Percentiles rank a stretch among this genome's conserved stretches.
phyloP scores from a whole-genome alignment of 2,797 vertebrate genomes.

The Cryptoblepharus egeriae region DNA sequence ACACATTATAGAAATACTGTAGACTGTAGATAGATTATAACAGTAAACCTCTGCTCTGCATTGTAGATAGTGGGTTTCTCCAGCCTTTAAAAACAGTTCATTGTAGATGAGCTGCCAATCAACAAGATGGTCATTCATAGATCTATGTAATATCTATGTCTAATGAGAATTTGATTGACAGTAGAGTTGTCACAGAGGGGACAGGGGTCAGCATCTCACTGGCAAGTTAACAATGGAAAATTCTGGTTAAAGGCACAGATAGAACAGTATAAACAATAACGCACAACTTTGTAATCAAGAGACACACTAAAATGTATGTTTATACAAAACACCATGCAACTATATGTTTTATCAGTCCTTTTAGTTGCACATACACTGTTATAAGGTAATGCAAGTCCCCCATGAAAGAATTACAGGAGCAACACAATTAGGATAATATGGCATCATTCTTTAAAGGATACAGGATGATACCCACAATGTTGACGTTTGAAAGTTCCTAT shows the following conservation, averaged over 20 bases:
- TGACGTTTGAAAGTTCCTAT: background rate
- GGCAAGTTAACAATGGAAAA: slow-evolving; percentile 73
- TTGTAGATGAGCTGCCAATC: slow-evolving; percentile 64
- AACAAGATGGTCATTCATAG: slow-evolving; percentile 59
- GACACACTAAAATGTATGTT: slow-evolving; percentile 10
- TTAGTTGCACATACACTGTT: background rate
- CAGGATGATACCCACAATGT: background rate
- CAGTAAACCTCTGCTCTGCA: background rate
- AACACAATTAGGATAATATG: background rate
- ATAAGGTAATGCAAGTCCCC: slow-evolving; percentile 6
- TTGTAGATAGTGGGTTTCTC: slow-evolving; percentile 18
- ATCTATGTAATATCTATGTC: slow-evolving; percentile 66
- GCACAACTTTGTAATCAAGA: slow-evolving; percentile 2
- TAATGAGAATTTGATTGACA: slow-evolving; percentile 73
- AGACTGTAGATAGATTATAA: too few relatives aligned
- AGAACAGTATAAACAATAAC: slow-evolving; percentile 64
- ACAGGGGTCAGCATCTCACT: slow-evolving; percentile 67
- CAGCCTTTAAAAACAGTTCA: slow-evolving; percentile 37
- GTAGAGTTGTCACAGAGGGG: slow-evolving; percentile 67
- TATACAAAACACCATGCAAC: background rate
- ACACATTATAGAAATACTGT: too few relatives aligned
- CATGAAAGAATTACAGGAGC: background rate
- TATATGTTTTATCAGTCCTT: background rate
- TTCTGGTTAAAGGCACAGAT: slow-evolving; percentile 54
- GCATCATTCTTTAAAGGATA: background rate